Base-by-base conservation (phyloP, 2,888 invertebrate species). In the Polydrusus pterygomalis region DNA sequence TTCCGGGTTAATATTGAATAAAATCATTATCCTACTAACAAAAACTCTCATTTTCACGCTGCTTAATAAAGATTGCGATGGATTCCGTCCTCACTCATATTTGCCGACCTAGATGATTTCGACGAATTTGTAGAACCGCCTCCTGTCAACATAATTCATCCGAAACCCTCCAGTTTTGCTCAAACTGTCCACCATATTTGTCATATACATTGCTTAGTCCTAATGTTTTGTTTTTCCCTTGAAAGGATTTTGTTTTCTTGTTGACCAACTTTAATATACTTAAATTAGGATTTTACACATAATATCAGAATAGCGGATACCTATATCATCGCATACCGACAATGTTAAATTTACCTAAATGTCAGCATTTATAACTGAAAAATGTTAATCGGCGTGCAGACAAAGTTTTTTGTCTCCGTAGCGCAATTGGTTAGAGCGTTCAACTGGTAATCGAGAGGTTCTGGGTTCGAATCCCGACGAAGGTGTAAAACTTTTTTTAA, bases 111-210 rank as follows among this genome's bases (percentile, higher is more conserved):
- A 40, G 91, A 91, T 81, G 90, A 90, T 81, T 93, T 92, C 82
- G 92, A 93, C 84, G 91, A 91, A 80, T 89, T 92, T 80, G 90
- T 91, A 82, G 91, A 92, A 79, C 92, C 92, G 56, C 92, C 92
- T 68, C 92, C 92, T 72, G 92, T 92, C 74, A 92, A 92, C 85
- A 92, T 93, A 84, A 89, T 92, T 82, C 92, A 93, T 87, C 92
- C 92, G 63, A 91, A 91, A 82, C 92, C 92, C 78, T 85, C 88
- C 83, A 86, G 84, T 83, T 78, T 80, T 80, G 85, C 86, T 79
- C 83, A 82, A 76, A 81, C 82, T 75, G 79, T 83, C 75, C 76
- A 78, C 40, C 75, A 73, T 74, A 77, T 78, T 54, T 49, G 65
- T 65, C 71, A 67, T 40, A 30, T 34, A n/a, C 17, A 51, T 13